Conservation (phyloP, 1,140 invertebrate species). For the Ips nitidus region DNA sequence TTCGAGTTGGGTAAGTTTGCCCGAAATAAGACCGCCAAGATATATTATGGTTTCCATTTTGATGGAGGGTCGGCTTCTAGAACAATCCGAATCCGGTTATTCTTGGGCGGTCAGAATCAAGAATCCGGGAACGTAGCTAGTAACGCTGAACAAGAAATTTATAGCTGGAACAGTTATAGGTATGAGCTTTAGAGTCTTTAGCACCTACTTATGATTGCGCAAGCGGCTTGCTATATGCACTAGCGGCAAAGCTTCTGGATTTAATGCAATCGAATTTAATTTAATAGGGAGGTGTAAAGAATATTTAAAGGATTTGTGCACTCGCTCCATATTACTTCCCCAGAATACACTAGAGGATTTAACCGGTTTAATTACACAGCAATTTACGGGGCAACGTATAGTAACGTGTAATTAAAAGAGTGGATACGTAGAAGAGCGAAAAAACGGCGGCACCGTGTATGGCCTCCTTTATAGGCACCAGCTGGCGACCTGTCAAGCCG, state of each 20-base stretch:
- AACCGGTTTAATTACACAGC: too few species aligned
- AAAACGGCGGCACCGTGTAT: slow-evolving; percentile 7
- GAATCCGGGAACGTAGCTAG: slow-evolving; percentile 4
- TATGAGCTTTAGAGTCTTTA: slow-evolving; percentile 27
- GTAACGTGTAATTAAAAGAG: too few species aligned
- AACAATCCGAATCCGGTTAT: too few species aligned
- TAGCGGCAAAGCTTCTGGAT: slow-evolving; percentile 19
- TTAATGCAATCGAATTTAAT: slow-evolving; percentile 19
- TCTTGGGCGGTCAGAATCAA: too few species aligned
- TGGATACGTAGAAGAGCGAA: neutral
- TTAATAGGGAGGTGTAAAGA: slow-evolving; percentile 15
- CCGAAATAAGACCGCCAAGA: slow-evolving; percentile 7
- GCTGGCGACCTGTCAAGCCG: slow-evolving; percentile 49
- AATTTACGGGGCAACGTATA: too few species aligned
- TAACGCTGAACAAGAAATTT: slow-evolving; percentile 2
- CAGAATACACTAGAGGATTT: too few species aligned
- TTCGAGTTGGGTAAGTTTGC: slow-evolving; percentile 16
- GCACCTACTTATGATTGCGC: slow-evolving; percentile 29
- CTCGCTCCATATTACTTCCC: too few species aligned
- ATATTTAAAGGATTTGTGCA: neutral
- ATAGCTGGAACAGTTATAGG: slow-evolving; percentile 26
- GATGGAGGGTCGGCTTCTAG: too few species aligned
- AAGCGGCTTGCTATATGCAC: slow-evolving; percentile 21
- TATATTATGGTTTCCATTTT: neutral
- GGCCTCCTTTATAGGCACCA: slow-evolving; percentile 34